Base-by-base conservation (phyloP, 2,113 vertebrate species). In the Etheostoma spectabile region DNA sequence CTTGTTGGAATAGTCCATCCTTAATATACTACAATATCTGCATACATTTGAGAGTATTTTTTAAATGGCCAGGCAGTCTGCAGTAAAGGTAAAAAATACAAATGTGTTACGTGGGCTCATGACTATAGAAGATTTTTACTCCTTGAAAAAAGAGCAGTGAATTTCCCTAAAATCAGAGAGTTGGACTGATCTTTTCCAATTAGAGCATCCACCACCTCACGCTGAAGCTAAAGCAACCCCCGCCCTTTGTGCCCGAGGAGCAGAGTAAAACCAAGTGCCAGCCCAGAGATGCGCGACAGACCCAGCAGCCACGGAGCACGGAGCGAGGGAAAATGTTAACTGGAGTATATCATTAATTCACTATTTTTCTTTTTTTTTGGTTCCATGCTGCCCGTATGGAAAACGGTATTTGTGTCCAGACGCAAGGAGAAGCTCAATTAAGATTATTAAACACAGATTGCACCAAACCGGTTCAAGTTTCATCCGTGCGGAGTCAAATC, bases 291-390 rank as follows among this genome's bases (percentile, higher is more conserved):
- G 86, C 82, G 74, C 79, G 52, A 74, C 49, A 85, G 71, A 86
- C 10, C 57, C 46, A 60, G 75, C 86, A 74, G 67, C 80, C 74
- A 62, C 79, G 49, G 79, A 84, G 59, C 75, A 27, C 60, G 42
- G 67, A 89, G 90, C 77, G 48, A 67, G 74, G 88, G 79, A 65
- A 74, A 22, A 82, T 52, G 59, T 45, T 77, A 35, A 86, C 85
- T 60, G 84, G 86, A 53, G 86, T 84, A 85, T 61, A 69, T 93
- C 69, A 95, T 93, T 94, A 89, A 94, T 88, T 92, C 74, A 80
- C 18, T 3, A 3, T 35, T 16, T 27, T 68, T 77, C 18, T 82
- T 60, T 74, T 61, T 72, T 15, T 33, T 13, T 8, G 13, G 13
- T 56, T 42, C 5, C 33, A 85, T 86, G 87, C 53, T 70, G 60